phyloP scores from a whole-genome alignment of 2,888 invertebrate species.

The Heteropelma amictum region DNA sequence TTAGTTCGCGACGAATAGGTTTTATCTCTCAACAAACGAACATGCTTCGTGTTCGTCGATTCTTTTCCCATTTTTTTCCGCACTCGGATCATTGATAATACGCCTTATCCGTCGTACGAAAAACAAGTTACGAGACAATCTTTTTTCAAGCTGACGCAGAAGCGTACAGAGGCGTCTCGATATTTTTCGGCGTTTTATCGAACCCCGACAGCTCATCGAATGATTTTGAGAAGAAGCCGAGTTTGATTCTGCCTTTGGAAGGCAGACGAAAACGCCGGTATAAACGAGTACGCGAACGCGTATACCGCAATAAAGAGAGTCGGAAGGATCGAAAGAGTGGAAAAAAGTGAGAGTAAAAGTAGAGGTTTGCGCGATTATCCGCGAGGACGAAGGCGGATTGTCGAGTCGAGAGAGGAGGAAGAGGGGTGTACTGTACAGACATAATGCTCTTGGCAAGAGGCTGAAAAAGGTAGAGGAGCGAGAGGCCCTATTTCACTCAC shows the following conservation, averaged over 20 bases:
- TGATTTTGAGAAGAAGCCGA: too few species aligned
- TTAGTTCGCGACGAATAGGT: too few species aligned
- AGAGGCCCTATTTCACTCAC: slow-evolving; percentile 45
- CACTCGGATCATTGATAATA: too few species aligned
- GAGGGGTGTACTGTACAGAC: slow-evolving; percentile 53
- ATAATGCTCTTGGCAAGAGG: background rate
- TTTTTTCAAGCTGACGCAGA: too few species aligned
- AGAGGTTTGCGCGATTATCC: slow-evolving; percentile 58
- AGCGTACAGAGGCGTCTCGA: too few species aligned
- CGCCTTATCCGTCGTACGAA: too few species aligned
- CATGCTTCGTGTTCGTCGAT: too few species aligned
- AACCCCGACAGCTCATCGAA: too few species aligned
- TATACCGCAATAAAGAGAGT: background rate
- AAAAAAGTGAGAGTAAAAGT: slow-evolving; percentile 50
- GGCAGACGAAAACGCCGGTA: slow-evolving; percentile 10
- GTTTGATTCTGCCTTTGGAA: slow-evolving; percentile 19
- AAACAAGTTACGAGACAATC: too few species aligned
- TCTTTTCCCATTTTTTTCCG: too few species aligned
- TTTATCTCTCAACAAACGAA: too few species aligned
- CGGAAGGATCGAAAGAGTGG: slow-evolving; percentile 5
- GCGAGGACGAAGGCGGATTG: slow-evolving; percentile 56
- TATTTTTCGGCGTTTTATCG: too few species aligned
- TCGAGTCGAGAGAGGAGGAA: slow-evolving; percentile 40
- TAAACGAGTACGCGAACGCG: background rate
- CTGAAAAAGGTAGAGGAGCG: slow-evolving; percentile 17